Percentiles rank a stretch among this genome's conserved stretches.
Evolutionary conservation across 2,797 vertebrate species (phyloP).

Genomic region (Rhynchonycteris naso): DNA sequence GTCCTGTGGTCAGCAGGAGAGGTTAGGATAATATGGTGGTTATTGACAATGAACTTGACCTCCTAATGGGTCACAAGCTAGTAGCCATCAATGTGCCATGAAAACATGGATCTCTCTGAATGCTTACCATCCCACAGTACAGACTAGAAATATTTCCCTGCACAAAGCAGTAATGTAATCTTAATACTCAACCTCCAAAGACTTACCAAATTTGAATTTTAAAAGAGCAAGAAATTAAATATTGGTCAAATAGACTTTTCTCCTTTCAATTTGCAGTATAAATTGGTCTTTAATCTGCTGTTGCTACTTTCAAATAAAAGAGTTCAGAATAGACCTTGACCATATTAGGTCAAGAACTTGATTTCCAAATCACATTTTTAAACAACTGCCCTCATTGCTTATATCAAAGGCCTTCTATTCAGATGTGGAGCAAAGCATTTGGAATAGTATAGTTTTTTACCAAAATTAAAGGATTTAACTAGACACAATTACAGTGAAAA

Average conservation of each 20-base stretch:
- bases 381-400: slow-evolving; percentile 63
- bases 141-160: slow-evolving; percentile 8
- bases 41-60: slow-evolving; percentile 77
- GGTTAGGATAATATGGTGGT: slow-evolving; percentile 77
- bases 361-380: slow-evolving; percentile 61
- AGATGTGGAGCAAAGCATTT: slow-evolving; percentile 26
- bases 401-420: slow-evolving; percentile 49
- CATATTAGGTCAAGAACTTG: slow-evolving; percentile 75
- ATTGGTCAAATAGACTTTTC: slow-evolving; percentile 39
- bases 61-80: slow-evolving; percentile 64
- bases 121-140: background rate
- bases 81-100: slow-evolving; percentile 63
- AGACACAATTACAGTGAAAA: background rate
- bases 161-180: background rate
- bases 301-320: slow-evolving; percentile 54
- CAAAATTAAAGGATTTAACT: slow-evolving; percentile 10
- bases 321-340: slow-evolving; percentile 69
- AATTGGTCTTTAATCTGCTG: slow-evolving; percentile 55
- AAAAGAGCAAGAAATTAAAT: slow-evolving; percentile 48
- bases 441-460: slow-evolving; percentile 33
- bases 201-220: slow-evolving; percentile 44
- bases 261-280: slow-evolving; percentile 47
- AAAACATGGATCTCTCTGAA: slow-evolving; percentile 12
- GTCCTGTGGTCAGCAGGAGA: slow-evolving; percentile 61
- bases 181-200: slow-evolving; percentile 13